Evolutionary conservation across 1,140 invertebrate species (phyloP).

Genomic region (Andrena cerasifolii): DNA sequence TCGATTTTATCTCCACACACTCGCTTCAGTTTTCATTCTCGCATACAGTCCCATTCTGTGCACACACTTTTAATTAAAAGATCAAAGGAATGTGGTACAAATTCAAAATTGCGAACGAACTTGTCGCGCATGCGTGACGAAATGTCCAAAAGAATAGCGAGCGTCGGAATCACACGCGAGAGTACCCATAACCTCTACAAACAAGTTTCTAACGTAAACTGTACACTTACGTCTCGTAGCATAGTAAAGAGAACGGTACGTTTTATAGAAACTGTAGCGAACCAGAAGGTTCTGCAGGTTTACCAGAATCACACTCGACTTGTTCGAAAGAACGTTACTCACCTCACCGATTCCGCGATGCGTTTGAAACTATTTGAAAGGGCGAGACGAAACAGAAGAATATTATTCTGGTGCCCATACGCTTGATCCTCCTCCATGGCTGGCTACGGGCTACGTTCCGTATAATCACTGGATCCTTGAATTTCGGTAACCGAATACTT

Average conservation of each 20-base stretch:
- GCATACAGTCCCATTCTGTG: too few species aligned
- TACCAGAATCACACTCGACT: too few species aligned
- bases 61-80: too few species aligned
- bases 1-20: too few species aligned
- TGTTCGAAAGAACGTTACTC: constrained; percentile 21
- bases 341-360: constrained; percentile 73
- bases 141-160: constrained; percentile 16
- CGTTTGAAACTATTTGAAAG: constrained; percentile 61
- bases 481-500: constrained; percentile 26
- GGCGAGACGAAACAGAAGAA: constrained; percentile 61
- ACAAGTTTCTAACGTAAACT: too few species aligned
- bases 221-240: too few species aligned
- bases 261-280: background rate
- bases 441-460: background rate
- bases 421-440: constrained; percentile 41
- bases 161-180: background rate
- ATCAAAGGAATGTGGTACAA: background rate
- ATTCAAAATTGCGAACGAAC: background rate
- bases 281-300: background rate
- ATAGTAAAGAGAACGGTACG: background rate
- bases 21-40: too few species aligned
- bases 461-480: constrained; percentile 11
- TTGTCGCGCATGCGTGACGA: constrained; percentile 12
- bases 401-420: constrained; percentile 52
- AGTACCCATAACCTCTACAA: constrained; percentile 23